A percentile compares a stretch with the other conserved stretches of the same genome.
These are phyloP conservation scores for Melanotaenia maccullochi DNA, from an alignment of 2,797 vertebrate species.

Conservation along the genomic window DNA sequence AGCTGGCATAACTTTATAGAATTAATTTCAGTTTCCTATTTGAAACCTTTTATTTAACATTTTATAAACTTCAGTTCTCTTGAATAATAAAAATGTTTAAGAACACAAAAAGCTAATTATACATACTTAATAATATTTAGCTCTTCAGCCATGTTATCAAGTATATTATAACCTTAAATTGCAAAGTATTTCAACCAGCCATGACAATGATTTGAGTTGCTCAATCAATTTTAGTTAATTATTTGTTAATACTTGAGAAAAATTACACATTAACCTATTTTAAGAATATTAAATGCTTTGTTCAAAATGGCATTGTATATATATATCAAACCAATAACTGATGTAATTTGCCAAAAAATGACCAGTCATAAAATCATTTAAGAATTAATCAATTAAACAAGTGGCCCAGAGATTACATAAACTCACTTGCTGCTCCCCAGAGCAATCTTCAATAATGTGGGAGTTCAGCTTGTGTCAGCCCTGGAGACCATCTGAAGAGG, in stretches of 20 bases:
- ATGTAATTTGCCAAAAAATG: not conserved
- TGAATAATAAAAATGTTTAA: not conserved
- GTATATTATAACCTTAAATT: not conserved
- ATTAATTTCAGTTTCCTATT: not conserved
- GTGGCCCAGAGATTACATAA: not conserved
- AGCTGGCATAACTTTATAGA: not conserved
- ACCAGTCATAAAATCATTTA: no score
- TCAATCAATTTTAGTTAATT: no score
- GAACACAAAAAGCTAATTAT: not conserved
- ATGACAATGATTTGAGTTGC: no score
- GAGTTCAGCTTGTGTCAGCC: not conserved
- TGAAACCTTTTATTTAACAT: not conserved
- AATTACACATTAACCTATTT: not conserved
- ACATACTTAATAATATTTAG: not conserved
- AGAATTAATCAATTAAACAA: no score
- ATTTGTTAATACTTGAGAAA: no score
- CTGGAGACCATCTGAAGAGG: constrained; percentile 24
- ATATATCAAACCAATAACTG: not conserved
- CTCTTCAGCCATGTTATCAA: not conserved
- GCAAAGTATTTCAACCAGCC: not conserved
- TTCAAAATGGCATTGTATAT: not conserved
- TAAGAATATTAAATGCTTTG: not conserved
- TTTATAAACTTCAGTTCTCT: not conserved
- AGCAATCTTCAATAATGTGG: not conserved
- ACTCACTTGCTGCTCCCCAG: not conserved